Evolutionary conservation across 2,113 vertebrate genomes (phyloP).

Genomic region (Lampris incognitus): DNA sequence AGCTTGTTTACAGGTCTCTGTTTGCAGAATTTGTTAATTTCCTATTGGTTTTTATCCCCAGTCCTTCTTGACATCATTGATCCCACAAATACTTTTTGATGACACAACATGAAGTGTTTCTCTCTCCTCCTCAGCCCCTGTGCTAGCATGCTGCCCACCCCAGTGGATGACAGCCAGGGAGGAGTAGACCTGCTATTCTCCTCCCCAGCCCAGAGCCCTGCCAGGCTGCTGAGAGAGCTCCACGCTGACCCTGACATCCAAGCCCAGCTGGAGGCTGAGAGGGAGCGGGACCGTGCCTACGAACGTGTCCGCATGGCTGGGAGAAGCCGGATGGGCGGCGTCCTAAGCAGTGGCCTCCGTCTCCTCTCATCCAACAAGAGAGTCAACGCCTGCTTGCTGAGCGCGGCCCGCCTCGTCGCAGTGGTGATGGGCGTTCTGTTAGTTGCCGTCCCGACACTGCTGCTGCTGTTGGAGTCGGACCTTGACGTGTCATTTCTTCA

Average conservation of each 20-base stretch:
- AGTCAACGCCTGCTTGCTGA: conserved; percentile 89
- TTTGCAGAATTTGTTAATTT: neutral
- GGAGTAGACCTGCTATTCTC: conserved; percentile 93
- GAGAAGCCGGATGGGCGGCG: conserved; percentile 68
- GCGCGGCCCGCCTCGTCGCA: conserved; percentile 89
- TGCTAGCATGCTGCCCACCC: conserved; percentile 93
- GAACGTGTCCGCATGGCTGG: conserved; percentile 87
- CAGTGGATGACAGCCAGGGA: conserved; percentile 87
- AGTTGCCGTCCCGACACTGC: conserved; percentile 81
- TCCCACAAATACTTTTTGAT: no score
- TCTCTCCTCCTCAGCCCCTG: conserved; percentile 83
- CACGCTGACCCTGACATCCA: conserved; percentile 91
- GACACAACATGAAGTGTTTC: no score
- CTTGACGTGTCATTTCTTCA: conserved; percentile 96
- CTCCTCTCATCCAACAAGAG: conserved; percentile 88
- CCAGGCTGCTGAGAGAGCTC: conserved; percentile 87
- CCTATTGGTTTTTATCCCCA: no score
- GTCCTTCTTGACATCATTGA: no score
- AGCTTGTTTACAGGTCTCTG: conserved; percentile 85
- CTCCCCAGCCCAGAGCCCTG: conserved; percentile 87
- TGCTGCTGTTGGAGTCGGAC: conserved; percentile 96
- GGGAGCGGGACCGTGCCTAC: conserved; percentile 88
- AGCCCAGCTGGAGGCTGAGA: conserved; percentile 90
- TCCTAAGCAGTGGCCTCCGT: conserved; percentile 85
- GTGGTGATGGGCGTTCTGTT: conserved; percentile 86